A percentile compares a stretch with the other conserved stretches of the same genome.
Evolutionary conservation across 2,113 vertebrate genomes (phyloP).

Genomic region (Podarcis cretensis): DNA sequence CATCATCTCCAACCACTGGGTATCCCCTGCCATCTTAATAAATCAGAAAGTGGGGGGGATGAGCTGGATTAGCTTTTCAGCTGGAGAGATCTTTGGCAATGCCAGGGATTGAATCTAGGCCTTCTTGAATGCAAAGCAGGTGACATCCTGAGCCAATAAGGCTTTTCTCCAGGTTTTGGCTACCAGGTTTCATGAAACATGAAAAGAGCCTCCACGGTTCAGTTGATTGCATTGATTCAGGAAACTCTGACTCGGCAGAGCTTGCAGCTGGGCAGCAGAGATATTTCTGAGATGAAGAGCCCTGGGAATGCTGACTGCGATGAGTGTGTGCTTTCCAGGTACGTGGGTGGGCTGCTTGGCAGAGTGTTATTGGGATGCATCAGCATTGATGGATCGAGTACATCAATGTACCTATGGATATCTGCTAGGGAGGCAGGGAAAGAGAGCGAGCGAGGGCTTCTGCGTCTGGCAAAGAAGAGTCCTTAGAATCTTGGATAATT

Average conservation of each 20-base stretch:
- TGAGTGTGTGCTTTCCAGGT: not conserved
- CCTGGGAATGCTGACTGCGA: not conserved
- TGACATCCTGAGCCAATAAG: no score
- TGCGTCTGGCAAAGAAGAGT: fast-evolving
- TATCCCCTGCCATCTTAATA: no score
- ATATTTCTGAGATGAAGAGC: not conserved
- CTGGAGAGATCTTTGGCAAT: no score
- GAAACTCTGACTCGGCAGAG: not conserved
- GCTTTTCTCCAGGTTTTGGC: not conserved
- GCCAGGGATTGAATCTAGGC: no score
- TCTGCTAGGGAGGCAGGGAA: not conserved
- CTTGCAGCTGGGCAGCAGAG: no score
- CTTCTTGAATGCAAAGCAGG: not conserved
- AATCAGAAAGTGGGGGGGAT: no score
- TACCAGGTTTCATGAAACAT: not conserved
- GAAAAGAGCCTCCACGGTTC: not conserved
- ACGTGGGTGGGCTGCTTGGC: fast-evolving
- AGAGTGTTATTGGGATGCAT: fast-evolving
- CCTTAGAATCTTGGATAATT: fast-evolving
- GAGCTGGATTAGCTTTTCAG: no score
- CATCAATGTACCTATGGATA: not conserved
- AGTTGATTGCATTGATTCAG: not conserved
- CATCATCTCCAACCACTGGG: no score
- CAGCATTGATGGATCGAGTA: not conserved
- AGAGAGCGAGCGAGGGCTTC: fast-evolving